Base-by-base conservation (phyloP, 2,113 vertebrate genomes). In the Alaudala cheleensis region DNA sequence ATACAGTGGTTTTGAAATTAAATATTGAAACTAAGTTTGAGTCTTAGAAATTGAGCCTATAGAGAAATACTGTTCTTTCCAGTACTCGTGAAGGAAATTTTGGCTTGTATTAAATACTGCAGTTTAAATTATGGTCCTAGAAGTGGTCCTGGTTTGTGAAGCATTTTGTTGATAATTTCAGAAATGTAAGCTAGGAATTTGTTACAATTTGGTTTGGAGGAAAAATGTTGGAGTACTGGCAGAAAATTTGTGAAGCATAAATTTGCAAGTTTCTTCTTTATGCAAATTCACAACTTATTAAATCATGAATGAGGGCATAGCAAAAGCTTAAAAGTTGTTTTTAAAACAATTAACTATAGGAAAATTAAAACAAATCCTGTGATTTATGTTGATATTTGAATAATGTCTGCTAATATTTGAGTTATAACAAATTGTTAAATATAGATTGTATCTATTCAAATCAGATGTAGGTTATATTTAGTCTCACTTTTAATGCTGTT, bases 381-480 rank as follows among this genome's bases (percentile, higher is more conserved):
- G 81, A 91, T 91, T 91, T 92, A 66, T 56, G 71, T 77, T 97
- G 57, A 60, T 86, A 95, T 92, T 94, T 96, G 72, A 69, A 66
- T 91, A 93, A 70, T 86, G 76, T 74, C 87, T 90, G 20, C 79
- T 94, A 73, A 60, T 86, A 90, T 54, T 90, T 95, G 74, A 93
- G 47, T 80, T 84, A 65, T 23, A 90, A 86, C 79, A 90, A 89
- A 91, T 96, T 88, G 76, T 85, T 92, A 90, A 93, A 58, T 91
- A 77, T 47, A 95, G 93, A 94, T 92, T 71, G 14, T 70, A 92
- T 92, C 88, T 96, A 88, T 95, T 85, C 58, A 92, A 94, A 93
- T 81, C 60, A 77, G 69, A 21, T 45, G 51, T 60, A 77, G 76
- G 37, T 81, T 96, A 83, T 93, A 82, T 88, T 89, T 95, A 95